Base-by-base conservation (phyloP, 2,888 invertebrate genomes). In the Herminia tarsipennalis region DNA sequence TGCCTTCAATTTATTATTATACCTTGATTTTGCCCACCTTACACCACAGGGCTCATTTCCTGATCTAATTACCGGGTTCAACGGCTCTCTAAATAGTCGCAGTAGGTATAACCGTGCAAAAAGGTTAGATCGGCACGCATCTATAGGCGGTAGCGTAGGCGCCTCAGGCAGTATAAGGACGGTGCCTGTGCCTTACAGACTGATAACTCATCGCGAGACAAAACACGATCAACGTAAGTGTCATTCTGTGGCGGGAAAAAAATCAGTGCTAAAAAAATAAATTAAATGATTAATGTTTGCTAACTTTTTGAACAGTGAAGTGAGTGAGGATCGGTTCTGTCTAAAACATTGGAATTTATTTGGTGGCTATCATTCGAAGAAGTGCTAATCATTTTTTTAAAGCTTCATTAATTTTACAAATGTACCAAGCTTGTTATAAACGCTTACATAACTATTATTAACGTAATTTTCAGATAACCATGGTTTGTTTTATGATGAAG, bases 141-240 rank as follows among this genome's bases (percentile, higher is more conserved):
- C 30, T 37, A 54, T 50, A 56, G 48, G 56, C 40, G 41, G 41
- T 24, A 30, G 84, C 86, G 90, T 89, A 83, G 89, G 90, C 81
- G 88, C 72, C 18, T 40, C 41, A 34, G 39, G 52, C 51, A 70
- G 76, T 89, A 89, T 88, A 89, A 89, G 88, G 86, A 76, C 67
- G 51, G 59, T 47, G 64, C 59, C 48, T 66, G 54, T 48, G 65
- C 56, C 52, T 49, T 61, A 39, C 57, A 63, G 67, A 64, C 78
- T 81, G 88, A 83, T 83, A 86, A 78, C 78, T 80, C 83, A 53
- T 60, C 72, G 73, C 65, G 67, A 76, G 65, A 78, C 75, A 70
- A 71, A 71, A 70, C 65, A 83, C 81, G 80, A 76, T 78, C 78
- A 79, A 81, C 77, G 83, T 85, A 85, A 86, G 86, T 83, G 52